A percentile compares a stretch with the other conserved stretches of the same genome.
phyloP scores from a whole-genome alignment of 92 coral and sea anemone species.

The Porites divaricata region DNA sequence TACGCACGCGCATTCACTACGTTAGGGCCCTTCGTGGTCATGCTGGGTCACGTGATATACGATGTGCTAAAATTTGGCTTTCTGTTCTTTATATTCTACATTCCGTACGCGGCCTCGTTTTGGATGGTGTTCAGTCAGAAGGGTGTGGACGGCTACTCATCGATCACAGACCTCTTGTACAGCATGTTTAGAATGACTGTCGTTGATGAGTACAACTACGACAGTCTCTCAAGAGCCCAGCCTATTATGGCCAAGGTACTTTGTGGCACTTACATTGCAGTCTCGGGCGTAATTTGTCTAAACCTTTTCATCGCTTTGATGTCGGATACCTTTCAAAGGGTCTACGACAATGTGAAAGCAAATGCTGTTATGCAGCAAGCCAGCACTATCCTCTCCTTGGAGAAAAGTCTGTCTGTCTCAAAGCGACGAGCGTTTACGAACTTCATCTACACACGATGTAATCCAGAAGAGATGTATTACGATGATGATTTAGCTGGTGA shows the following conservation, averaged over 20 bases:
- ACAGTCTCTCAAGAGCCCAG: constrained; percentile 71
- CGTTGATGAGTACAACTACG: constrained; percentile 94
- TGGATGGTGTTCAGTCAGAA: constrained; percentile 93
- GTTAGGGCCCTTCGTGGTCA: constrained; percentile 93
- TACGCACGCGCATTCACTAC: constrained; percentile 93
- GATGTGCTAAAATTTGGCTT: constrained; percentile 89
- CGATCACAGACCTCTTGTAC: constrained; percentile 74
- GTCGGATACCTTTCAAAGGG: constrained; percentile 98
- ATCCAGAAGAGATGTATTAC: constrained; percentile 90
- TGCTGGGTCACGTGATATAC: constrained; percentile 87
- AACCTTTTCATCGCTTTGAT: constrained; percentile 94
- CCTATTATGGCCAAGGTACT: constrained; percentile 93
- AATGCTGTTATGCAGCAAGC: constrained; percentile 98
- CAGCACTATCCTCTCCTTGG: constrained; percentile 77
- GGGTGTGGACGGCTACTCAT: constrained; percentile 77
- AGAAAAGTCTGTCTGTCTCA: constrained; percentile 68
- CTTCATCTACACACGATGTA: constrained; percentile 83
- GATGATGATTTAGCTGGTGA: constrained; percentile 79
- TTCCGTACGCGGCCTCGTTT: constrained; percentile 97
- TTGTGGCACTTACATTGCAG: constrained; percentile 97
- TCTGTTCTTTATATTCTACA: constrained; percentile 85
- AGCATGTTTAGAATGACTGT: constrained; percentile 98
- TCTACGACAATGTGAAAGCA: constrained; percentile 96
- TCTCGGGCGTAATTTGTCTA: constrained; percentile 86
- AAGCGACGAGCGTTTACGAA: constrained; percentile 75